Percentiles rank a stretch among this genome's conserved stretches.
Evolutionary conservation across 2,113 vertebrate species (phyloP).

Genomic region (Thamnaconus septentrionalis): DNA sequence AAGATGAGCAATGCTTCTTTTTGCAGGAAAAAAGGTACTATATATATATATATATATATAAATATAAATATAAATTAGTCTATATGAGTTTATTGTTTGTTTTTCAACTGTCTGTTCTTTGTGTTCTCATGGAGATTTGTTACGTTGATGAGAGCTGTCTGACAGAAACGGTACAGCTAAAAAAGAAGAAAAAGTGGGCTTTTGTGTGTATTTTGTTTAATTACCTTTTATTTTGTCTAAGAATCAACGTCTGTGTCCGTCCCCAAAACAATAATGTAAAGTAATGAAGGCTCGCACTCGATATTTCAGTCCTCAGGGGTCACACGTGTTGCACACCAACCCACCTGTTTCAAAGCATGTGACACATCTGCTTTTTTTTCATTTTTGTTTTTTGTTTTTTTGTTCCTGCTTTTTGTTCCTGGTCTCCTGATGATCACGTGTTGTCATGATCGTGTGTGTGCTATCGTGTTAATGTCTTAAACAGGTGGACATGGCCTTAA

Average conservation of each 20-base stretch:
- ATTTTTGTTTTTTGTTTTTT: conserved; percentile 19
- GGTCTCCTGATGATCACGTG: too few species aligned
- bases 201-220: conserved; percentile 52
- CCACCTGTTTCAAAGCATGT: conserved; percentile 56
- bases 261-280: conserved; percentile 59
- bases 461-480: conserved; percentile 35
- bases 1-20: conserved; percentile 64
- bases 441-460: conserved; percentile 18
- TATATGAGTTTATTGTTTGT: conserved; percentile 42
- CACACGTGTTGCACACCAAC: conserved; percentile 68
- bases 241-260: conserved; percentile 54
- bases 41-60: conserved; percentile 54
- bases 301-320: conserved; percentile 74
- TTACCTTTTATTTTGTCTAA: conserved; percentile 40
- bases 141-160: conserved; percentile 61
- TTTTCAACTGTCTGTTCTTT: conserved; percentile 28
- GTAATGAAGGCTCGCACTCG: conserved; percentile 63
- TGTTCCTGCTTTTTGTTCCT: too few species aligned
- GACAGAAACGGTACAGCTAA: conserved; percentile 67
- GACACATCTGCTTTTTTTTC: conserved; percentile 48
- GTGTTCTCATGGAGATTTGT: conserved; percentile 48
- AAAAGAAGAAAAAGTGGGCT: conserved; percentile 24
- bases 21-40: conserved; percentile 77
- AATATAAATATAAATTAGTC: conserved; percentile 32
- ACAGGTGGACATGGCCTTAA: conserved; percentile 39